Base-by-base conservation (phyloP, 2,797 vertebrate species). In the Periparus ater region DNA sequence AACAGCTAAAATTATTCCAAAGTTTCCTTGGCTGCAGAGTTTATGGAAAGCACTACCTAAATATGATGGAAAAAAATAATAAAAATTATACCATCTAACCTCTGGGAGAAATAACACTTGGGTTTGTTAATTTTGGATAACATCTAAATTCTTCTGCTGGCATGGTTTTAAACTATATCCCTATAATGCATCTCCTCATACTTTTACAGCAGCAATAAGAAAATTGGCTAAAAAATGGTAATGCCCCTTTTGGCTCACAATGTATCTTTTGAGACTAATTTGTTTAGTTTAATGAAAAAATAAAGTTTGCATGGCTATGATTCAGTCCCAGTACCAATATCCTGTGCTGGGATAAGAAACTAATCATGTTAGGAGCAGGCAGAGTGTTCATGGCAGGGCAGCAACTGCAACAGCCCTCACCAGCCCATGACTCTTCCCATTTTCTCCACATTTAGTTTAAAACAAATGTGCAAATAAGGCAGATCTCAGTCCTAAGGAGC, bases 91-190 rank as follows among this genome's bases (percentile, higher is more conserved):
- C 32, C 34, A 50, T 65, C 86, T 57, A 82, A 57, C 83, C 71
- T 91, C 38, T 57, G 86, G 94, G 88, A 95, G 51, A 91, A 95
- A 94, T 91, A 94, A 81, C 51, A 73, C 57, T 93, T 91, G 50
- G 53, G 51, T 93, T 95, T 93, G 82, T 92, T 93, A 92, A 90
- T 92, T 94, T 76, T 94, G 94, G 82, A 79, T 65, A 92, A 92
- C 27, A 30, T 53, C 60, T 93, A 70, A 68, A 57, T 84, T 91
- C 11, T 81, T 96, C 34, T 91, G 51, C 76, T 92, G 71, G 73
- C 70, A 45, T 48, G 25, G 79, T 88, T 93, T 93, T 70, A 75
- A 92, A 66, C 79, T 75, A 30, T 21, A 78, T 45, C 32, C 29
- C 47, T 76, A 10, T 50, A 95, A 70, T 25, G 36, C 54, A 55